These are phyloP conservation scores for Ictalurus furcatus DNA, from an alignment of 2,113 vertebrate species.

Conservation along the genomic window DNA sequence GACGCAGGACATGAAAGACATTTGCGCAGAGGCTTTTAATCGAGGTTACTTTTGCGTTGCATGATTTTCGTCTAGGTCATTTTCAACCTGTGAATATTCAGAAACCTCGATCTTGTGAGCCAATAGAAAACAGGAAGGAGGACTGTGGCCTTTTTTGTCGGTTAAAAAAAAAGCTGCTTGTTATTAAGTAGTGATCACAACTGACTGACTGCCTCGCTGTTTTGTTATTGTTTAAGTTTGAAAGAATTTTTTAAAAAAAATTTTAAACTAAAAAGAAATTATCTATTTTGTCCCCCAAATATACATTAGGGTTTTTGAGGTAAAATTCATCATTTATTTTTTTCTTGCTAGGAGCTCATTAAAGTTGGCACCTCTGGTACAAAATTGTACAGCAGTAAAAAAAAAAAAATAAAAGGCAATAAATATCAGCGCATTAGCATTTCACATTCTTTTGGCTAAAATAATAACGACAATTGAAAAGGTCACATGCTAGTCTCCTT, in stretches of 20 bases:
- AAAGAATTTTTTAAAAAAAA: background rate
- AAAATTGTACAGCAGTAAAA: background rate
- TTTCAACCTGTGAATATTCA: background rate
- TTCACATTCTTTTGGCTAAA: background rate
- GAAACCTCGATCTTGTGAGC: background rate
- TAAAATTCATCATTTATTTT: background rate
- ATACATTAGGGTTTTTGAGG: background rate
- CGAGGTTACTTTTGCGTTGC: background rate
- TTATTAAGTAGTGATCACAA: background rate
- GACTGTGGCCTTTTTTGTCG: background rate
- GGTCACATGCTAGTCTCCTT: background rate
- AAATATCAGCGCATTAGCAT: too few relatives aligned
- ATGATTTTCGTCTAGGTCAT: background rate
- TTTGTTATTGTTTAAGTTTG: background rate
- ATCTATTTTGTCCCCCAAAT: background rate
- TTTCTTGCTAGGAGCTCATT: background rate
- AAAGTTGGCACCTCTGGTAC: conserved; percentile 1
- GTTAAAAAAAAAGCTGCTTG: background rate
- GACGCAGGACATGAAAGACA: background rate
- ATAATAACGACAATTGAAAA: background rate
- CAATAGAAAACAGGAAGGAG: background rate
- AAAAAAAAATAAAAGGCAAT: background rate
- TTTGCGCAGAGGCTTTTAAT: background rate
- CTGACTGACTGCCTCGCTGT: background rate
- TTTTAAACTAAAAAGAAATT: background rate